These are phyloP conservation scores for Macroramphosus scolopax DNA, from an alignment of 2,797 vertebrate genomes.

Conservation along the genomic window DNA sequence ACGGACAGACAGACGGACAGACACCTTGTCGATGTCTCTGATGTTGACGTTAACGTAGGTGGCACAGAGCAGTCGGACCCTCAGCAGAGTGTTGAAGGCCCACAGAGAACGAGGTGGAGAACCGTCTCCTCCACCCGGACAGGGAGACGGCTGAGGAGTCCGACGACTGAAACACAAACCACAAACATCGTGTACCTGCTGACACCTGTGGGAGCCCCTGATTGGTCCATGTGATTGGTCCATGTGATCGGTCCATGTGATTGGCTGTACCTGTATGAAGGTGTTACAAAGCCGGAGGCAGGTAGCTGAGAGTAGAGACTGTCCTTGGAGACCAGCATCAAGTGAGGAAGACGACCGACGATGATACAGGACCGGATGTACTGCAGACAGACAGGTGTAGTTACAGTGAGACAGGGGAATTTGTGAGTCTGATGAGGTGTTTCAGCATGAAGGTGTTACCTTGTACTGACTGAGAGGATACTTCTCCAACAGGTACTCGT, in stretches of 20 bases:
- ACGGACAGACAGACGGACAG: background rate
- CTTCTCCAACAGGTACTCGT: constrained; percentile 82
- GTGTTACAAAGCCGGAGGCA: constrained; percentile 75
- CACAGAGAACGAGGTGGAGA: constrained; percentile 74
- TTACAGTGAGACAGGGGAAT: background rate
- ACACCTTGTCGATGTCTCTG: constrained; percentile 81
- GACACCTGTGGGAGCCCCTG: background rate
- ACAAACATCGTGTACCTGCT: constrained; percentile 3
- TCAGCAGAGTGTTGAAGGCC: constrained; percentile 78
- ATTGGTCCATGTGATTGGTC: too few relatives aligned
- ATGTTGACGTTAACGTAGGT: constrained; percentile 85
- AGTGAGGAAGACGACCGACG: constrained; percentile 78
- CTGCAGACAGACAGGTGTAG: constrained; percentile 46
- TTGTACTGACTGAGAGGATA: constrained; percentile 83
- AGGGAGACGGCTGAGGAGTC: constrained; percentile 78
- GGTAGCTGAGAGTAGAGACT: constrained; percentile 82
- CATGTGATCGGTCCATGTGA: background rate
- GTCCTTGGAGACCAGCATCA: constrained; percentile 83
- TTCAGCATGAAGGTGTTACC: constrained; percentile 53
- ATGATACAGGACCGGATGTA: constrained; percentile 81
- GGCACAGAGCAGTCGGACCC: constrained; percentile 78
- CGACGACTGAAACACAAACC: constrained; percentile 68
- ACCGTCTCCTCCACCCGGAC: constrained; percentile 70
- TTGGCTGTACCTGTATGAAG: constrained; percentile 73
- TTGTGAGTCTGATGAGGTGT: background rate